Evolutionary conservation across 1,140 invertebrate species (phyloP), one percentile per base, ranked within the genome.

Genomic region (Drosophila murphyi): DNA sequence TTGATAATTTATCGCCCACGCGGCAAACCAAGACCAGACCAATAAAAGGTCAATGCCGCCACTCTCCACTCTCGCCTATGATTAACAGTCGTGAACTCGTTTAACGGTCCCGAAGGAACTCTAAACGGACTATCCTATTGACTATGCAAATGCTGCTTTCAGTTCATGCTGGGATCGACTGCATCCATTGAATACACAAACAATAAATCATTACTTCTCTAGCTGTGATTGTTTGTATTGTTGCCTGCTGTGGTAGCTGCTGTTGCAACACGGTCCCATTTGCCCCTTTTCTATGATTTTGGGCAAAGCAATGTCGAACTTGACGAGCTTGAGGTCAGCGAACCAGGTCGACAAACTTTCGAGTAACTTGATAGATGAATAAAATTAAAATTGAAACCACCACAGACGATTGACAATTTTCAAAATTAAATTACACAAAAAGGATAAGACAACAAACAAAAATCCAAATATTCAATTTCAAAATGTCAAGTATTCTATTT

Each of bases 331-430:
- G 2, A 12, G 55, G 32, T 31, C 51, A 50, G 3, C 5, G 10
- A 32, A 29, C 7, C 5, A 29, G 72, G 65, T 74, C 65, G 37
- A 51, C 35, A 62, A 69, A 74, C 72, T 69, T 50, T 62, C 12
- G 8, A 37, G 39, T 55, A 61, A 51, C 52, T 68, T 48, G 72
- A 70, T 69, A 70, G 57, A 62, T 70, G 65, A 65, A 74, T 32
- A 43, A 8, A 48, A 28, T 43, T 32, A 12, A 29, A 47, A 61
- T 7, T 4, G 8, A 45, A 48, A 45, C 32, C 59, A 51, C 37
- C 59, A 54, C 20, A 51, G 39, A 6, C 39, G 3, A 43, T 37
- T 37, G 35, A 51, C 35, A 35, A 68, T 47, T 52, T 45, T 69
- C 3, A 35, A 60, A 47, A 32, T 50, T 41, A 4, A 37, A 39